Base-by-base conservation (phyloP, 2,113 vertebrate genomes). In the Anguilla rostrata region DNA sequence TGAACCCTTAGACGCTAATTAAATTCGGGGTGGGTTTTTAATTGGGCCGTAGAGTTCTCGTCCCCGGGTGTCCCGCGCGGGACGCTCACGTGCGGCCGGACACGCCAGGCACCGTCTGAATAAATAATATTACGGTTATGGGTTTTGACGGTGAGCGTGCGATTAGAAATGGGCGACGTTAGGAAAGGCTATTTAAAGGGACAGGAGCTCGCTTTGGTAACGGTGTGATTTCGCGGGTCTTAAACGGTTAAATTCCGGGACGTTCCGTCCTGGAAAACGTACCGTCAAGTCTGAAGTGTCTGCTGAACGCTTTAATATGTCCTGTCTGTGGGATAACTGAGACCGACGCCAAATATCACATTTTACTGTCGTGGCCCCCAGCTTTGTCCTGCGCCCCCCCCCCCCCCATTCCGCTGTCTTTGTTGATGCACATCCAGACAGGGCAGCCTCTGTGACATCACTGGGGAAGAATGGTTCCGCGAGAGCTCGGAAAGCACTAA, bases 1-100 rank as follows among this genome's bases (percentile, higher is more conserved):
- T 89, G 78, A 85, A 86, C 85, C 79, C 87, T 87, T 39, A 78
- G 80, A 84, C 60, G 41, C 85, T 88, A 82, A 88, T 88, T 86
- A 78, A 88, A 87, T 90, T 90, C 88, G 89, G 85, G 85, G 60
- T 83, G 85, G 83, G 79, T 1, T 88, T 90, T 90, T 88, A 90
- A 93, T 89, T 53, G 87, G 87, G 85, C 89, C 46, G 79, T 92
- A 90, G 90, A 90, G 34, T 83, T 88, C 75, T 66, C 39, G 49
- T 22, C 88, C 89, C 75, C 85, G 85, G 78, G 53, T 80, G 78
- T 78, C 40, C 75, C 86, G 78, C 83, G 57, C 75, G 87, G 82
- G 85, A 57, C 40, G 40, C 75, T 83, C 85, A 84, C 83, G 78
- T 83, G 80, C 39, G 16, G 63, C 63, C 63, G 41, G 78, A 83